These are phyloP conservation scores for Anoura caudifer DNA, from an alignment of 2,113 vertebrate genomes.

Conservation along the genomic window DNA sequence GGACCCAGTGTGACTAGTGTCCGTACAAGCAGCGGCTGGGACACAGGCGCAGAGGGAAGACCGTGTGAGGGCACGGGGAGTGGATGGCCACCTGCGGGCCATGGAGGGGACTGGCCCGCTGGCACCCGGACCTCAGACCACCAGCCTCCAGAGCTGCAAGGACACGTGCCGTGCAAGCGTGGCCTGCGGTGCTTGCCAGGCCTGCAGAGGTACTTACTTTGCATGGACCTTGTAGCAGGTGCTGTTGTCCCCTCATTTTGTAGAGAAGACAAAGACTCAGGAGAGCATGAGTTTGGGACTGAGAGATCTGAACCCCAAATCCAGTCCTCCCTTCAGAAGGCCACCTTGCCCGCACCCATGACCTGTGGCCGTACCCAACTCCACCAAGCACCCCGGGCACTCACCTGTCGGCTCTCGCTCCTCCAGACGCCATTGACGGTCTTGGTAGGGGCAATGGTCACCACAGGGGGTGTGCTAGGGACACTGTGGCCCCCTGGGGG, in stretches of 20 bases:
- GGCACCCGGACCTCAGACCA: accelerated
- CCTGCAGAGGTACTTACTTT: accelerated
- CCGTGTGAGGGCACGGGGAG: accelerated
- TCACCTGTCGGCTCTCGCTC: constrained; percentile 94
- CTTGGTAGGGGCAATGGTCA: constrained; percentile 99
- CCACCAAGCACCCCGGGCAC: not conserved
- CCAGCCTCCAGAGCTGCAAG: not conserved
- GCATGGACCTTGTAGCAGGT: not conserved
- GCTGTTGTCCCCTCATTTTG: not conserved
- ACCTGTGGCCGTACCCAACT: accelerated
- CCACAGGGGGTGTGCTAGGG: constrained; percentile 97
- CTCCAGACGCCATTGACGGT: constrained; percentile 98
- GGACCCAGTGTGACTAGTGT: accelerated
- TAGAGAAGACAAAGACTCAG: not conserved
- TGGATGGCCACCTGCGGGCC: accelerated
- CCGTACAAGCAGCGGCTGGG: accelerated
- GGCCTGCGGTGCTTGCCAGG: accelerated
- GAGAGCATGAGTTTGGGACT: not conserved
- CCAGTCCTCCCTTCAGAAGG: not conserved
- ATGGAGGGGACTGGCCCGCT: not conserved
- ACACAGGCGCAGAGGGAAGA: not conserved
- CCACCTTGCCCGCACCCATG: not conserved
- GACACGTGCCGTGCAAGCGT: accelerated
- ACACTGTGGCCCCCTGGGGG: constrained; percentile 93
- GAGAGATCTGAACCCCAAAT: not conserved